A percentile compares a stretch with the other conserved stretches of the same genome.
Conservation (phyloP, 2,888 invertebrate species). For the Geophilus truncorum region DNA sequence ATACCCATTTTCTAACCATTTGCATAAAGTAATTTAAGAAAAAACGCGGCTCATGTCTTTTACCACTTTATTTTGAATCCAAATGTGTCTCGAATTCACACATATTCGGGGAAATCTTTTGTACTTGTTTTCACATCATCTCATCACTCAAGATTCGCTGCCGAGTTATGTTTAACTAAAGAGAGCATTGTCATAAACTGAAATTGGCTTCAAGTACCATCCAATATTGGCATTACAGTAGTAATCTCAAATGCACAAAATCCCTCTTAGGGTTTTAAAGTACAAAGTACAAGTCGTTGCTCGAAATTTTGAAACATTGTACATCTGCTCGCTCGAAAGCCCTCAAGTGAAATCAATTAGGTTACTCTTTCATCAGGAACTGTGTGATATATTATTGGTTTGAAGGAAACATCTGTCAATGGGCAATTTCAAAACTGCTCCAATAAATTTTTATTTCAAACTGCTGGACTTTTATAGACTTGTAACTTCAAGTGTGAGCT, state of each 20-base stretch:
- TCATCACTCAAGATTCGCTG: not conserved
- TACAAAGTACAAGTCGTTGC: not conserved
- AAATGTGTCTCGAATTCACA: slow-evolving; percentile 7
- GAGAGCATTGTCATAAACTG: not conserved
- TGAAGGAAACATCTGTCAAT: not conserved
- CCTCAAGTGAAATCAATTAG: slow-evolving; percentile 3
- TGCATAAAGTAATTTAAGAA: not conserved
- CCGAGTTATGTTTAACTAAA: not conserved
- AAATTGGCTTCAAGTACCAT: not conserved
- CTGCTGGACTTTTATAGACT: not conserved
- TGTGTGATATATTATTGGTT: not conserved
- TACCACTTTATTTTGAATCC: slow-evolving; percentile 12
- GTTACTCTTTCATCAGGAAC: not conserved
- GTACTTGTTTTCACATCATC: not conserved
- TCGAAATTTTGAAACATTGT: not conserved
- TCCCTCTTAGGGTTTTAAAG: not conserved
- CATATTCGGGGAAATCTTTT: not conserved
- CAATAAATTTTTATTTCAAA: not conserved
- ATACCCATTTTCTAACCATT: slow-evolving; percentile 18
- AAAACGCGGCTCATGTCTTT: not conserved
- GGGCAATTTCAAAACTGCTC: not conserved
- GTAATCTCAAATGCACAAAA: not conserved
- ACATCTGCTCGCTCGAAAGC: not conserved
- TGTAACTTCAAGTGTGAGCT: not conserved
- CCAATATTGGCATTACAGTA: not conserved